Conservation (phyloP, 2,797 vertebrate species). For the Centropyge bicolor region DNA sequence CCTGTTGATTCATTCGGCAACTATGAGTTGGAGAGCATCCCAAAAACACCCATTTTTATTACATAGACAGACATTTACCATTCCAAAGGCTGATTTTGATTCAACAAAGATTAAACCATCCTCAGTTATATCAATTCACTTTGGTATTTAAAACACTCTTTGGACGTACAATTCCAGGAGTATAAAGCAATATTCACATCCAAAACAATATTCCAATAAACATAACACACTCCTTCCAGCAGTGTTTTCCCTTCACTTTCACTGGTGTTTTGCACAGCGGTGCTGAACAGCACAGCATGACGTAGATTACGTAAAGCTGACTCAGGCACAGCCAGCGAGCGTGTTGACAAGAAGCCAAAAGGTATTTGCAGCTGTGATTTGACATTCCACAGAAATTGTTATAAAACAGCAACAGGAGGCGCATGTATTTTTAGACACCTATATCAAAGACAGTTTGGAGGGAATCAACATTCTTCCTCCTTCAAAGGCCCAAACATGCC, state of each 20-base stretch:
- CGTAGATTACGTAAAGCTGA: slow-evolving; percentile 44
- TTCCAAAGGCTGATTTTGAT: background rate
- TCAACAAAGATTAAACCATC: background rate
- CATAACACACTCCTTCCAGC: background rate
- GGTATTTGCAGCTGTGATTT: slow-evolving; percentile 38
- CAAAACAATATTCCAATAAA: slow-evolving; percentile 28
- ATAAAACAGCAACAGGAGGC: slow-evolving; percentile 27
- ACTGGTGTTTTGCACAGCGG: slow-evolving; percentile 4
- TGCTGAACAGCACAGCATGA: slow-evolving; percentile 39
- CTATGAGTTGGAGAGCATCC: background rate
- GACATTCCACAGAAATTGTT: slow-evolving; percentile 35
- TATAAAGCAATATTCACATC: slow-evolving; percentile 25
- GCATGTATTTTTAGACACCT: slow-evolving; percentile 53
- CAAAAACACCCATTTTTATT: slow-evolving; percentile 10
- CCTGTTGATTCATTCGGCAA: background rate
- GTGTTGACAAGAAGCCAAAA: slow-evolving; percentile 38
- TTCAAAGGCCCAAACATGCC: slow-evolving; percentile 5
- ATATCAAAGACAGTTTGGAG: slow-evolving; percentile 23
- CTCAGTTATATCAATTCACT: background rate
- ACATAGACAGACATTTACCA: background rate
- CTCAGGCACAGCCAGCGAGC: slow-evolving; percentile 11
- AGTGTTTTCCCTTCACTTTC: background rate
- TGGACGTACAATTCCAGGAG: background rate
- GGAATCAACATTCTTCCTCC: slow-evolving; percentile 13
- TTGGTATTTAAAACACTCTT: background rate